Base-by-base conservation (phyloP, 2,113 vertebrate genomes). In the Neotragus pygmaeus region DNA sequence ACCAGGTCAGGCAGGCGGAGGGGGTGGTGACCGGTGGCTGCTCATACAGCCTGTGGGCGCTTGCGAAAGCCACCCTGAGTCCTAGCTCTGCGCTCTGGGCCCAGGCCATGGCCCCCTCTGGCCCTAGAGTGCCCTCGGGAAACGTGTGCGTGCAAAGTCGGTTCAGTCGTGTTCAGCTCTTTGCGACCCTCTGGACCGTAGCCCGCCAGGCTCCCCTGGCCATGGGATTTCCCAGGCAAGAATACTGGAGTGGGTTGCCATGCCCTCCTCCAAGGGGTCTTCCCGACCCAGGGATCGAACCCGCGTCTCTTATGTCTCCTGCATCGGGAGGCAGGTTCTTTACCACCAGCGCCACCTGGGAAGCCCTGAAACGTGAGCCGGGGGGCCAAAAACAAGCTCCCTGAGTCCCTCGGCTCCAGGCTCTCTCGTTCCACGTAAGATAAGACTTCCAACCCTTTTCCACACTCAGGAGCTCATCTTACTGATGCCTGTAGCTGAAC, bases 401-500 rank as follows among this genome's bases (percentile, higher is more conserved):
- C 62, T 0, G 53, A 45, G 81, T 14, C n/a, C 25, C 70, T 92
- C 4, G 23, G 51, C 36, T 83, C 57, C 25, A 77, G 51, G n/a
- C 47, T 73, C 15, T 33, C 64, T 47, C 36, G 15, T 36, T 27
- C 85, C 45, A 84, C 17, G 1, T 4, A 17, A 73, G 47, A 21
- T 0, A 3, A 84, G 13, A 57, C 84, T 51, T 78, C 60, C 4
- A 45, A 39, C 4, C 25, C 8, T 82, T 82, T 8, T 6, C 39
- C 27, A 47, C n/a, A 23, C 36, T 47, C 17, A 10, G n/a, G 33
- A 39, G 19, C 33, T 36, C 6, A 3, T 58, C 13, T 5, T 49
- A 47, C 25, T 4, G 1, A 49, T 0, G 0, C 83, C 58, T 0
- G 10, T 19, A n/a, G 58, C 36, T 36, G 36, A 85, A 49, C 83